These are phyloP conservation scores for Drosophila pseudotakahashii DNA, from an alignment of 2,888 invertebrate species.

Conservation along the genomic window DNA sequence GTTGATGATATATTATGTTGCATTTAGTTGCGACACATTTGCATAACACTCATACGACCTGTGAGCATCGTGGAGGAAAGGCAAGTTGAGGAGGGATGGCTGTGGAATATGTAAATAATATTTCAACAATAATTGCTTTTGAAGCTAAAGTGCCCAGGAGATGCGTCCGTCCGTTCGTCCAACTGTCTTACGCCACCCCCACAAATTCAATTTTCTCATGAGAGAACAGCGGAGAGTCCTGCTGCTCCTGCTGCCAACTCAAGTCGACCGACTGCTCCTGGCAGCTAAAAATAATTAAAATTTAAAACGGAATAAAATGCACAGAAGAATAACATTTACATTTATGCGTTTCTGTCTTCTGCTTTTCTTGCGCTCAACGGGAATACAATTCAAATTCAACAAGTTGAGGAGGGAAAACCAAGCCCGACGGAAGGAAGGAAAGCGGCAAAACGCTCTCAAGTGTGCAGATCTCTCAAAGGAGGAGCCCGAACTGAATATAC, in stretches of 20 bases:
- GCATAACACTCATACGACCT: constrained; percentile 70
- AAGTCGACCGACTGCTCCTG: constrained; percentile 22
- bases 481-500: constrained; percentile 37
- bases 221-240: constrained; percentile 15
- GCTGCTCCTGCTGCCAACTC: not conserved
- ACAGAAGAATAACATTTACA: constrained; percentile 70
- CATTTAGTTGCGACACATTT: constrained; percentile 63
- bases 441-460: constrained; percentile 42
- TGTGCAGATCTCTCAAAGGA: constrained; percentile 32
- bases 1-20: constrained; percentile 60
- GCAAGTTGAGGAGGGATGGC: not conserved
- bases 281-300: constrained; percentile 70
- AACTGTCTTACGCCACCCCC: constrained; percentile 16
- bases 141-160: constrained; percentile 61
- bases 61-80: constrained; percentile 34
- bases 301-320: constrained; percentile 72
- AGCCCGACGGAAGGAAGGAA: constrained; percentile 5
- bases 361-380: constrained; percentile 24
- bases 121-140: constrained; percentile 73
- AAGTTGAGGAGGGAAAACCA: constrained; percentile 47
- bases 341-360: constrained; percentile 57
- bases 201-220: constrained; percentile 59
- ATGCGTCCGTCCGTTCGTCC: constrained; percentile 36
- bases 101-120: constrained; percentile 69
- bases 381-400: constrained; percentile 69